Conservation (phyloP, 23 tunicate species). For the Ciona savignyi region DNA sequence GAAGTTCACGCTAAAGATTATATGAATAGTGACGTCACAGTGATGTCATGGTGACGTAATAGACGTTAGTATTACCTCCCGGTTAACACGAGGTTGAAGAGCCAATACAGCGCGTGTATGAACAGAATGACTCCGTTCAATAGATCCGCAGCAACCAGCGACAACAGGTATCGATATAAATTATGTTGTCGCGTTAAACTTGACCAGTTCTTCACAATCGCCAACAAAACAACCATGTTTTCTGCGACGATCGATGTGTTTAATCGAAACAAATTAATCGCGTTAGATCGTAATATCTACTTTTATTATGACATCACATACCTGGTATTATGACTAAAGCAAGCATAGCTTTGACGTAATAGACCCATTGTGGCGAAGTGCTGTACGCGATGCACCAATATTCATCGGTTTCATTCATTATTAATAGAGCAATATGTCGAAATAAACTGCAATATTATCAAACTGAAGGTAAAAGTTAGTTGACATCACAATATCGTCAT, state of each 20-base stretch:
- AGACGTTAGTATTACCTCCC: slow-evolving; percentile 27
- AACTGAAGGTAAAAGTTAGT: no score
- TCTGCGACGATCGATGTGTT: no score
- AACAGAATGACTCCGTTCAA: slow-evolving; percentile 60
- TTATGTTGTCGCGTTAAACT: slow-evolving; percentile 68
- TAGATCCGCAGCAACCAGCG: slow-evolving; percentile 74
- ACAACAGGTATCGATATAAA: slow-evolving; percentile 66
- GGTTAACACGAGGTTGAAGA: slow-evolving; percentile 1
- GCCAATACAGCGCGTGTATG: slow-evolving; percentile 37
- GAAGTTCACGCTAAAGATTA: slow-evolving; percentile 18
- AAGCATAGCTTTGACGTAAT: slow-evolving; percentile 18
- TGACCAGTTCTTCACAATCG: slow-evolving; percentile 62
- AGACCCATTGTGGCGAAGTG: slow-evolving; percentile 32
- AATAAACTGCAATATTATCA: no score
- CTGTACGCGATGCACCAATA: not conserved
- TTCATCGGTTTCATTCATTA: no score
- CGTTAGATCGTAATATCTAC: no score
- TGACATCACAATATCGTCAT: no score
- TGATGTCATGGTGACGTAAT: no score
- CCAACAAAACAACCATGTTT: slow-evolving; percentile 49
- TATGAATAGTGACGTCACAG: not conserved
- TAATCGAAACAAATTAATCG: no score
- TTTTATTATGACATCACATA: no score
- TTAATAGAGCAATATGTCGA: no score
- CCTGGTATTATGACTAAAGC: slow-evolving; percentile 35